phyloP scores from a whole-genome alignment of 2,888 invertebrate species.

The Acanthacorydalis orientalis region DNA sequence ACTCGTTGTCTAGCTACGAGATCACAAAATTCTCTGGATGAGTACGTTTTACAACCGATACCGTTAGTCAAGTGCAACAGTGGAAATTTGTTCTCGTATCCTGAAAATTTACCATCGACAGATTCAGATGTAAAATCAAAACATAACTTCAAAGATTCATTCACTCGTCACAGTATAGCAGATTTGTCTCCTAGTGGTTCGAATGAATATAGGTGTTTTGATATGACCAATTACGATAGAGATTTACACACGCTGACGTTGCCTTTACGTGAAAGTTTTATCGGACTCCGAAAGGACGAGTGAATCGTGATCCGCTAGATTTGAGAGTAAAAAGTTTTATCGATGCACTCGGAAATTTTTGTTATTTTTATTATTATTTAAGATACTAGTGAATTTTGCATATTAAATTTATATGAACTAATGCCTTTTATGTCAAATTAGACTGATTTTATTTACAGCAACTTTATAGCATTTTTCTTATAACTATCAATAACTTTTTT shows the following conservation, averaged over 20 bases:
- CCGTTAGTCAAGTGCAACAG: constrained; percentile 5
- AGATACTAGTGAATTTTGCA: no score
- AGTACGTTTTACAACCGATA: background rate
- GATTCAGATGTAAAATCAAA: background rate
- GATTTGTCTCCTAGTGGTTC: constrained; percentile 3
- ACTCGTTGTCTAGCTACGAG: background rate
- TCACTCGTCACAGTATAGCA: constrained; percentile 4
- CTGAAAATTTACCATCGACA: background rate
- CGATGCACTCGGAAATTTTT: no score
- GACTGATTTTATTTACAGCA: no score
- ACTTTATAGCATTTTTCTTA: no score
- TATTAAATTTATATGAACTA: no score
- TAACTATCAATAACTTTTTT: no score
- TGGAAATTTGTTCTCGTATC: background rate
- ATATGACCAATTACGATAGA: constrained; percentile 1
- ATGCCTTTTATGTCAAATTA: no score
- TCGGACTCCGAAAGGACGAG: background rate
- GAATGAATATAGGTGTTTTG: constrained; percentile 2
- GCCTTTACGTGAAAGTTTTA: constrained; percentile 5
- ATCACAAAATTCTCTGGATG: background rate
- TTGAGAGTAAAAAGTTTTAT: no score
- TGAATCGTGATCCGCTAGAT: no score
- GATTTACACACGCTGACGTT: constrained; percentile 1
- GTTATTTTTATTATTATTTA: no score
- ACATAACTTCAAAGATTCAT: background rate